Percentiles rank a stretch among this genome's conserved stretches.
These are phyloP conservation scores for Serripes groenlandicus DNA, from an alignment of 2,888 invertebrate species.

Conservation along the genomic window DNA sequence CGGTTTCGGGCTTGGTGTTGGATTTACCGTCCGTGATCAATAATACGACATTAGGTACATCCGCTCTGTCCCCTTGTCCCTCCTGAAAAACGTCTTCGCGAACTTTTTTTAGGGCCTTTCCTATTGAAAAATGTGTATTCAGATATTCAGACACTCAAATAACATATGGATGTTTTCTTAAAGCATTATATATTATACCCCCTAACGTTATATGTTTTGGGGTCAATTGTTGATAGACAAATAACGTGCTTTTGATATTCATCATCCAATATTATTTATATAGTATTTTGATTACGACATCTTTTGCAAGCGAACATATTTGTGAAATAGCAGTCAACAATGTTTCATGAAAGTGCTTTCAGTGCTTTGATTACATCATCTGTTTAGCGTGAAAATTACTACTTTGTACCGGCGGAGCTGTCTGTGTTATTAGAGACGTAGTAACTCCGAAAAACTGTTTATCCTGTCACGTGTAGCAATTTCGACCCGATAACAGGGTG, in stretches of 20 bases:
- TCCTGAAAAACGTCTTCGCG: background rate
- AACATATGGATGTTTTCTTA: background rate
- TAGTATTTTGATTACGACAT: too few species aligned
- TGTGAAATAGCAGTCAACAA: too few species aligned
- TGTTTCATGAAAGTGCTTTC: too few species aligned
- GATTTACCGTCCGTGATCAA: conserved; percentile 35
- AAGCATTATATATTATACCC: background rate
- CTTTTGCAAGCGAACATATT: too few species aligned
- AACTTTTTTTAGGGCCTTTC: background rate
- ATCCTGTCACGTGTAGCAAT: too few species aligned
- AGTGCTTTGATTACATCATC: too few species aligned
- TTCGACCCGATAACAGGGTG: too few species aligned
- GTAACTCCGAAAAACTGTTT: too few species aligned
- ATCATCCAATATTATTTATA: too few species aligned
- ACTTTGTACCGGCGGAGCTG: too few species aligned
- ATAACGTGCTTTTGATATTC: background rate
- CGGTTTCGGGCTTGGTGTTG: background rate
- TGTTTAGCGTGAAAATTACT: too few species aligned
- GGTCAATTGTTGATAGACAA: background rate
- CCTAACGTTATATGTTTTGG: background rate
- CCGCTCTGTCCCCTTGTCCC: conserved; percentile 20
- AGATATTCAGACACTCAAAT: background rate
- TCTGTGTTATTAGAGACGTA: too few species aligned
- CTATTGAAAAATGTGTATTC: background rate
- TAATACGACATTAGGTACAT: conserved; percentile 27